Base-by-base conservation (phyloP, 2,113 vertebrate species). In the Hydrolagus affinis region DNA sequence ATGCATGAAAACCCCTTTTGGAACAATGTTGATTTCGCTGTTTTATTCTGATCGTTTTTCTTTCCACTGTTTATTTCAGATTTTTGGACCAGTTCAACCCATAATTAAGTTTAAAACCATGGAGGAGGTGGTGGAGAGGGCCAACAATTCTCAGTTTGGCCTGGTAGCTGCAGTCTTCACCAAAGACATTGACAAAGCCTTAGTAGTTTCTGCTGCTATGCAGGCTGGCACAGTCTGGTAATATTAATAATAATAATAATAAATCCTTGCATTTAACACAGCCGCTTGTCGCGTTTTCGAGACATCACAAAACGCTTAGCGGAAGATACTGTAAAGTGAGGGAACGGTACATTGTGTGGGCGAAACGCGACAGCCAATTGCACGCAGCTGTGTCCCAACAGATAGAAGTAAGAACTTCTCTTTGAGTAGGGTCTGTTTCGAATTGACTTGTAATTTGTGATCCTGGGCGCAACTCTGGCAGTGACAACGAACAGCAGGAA, bases 181-280 rank as follows among this genome's bases (percentile, higher is more conserved):
- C 87, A 98, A 89, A 4, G 95, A 99, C 91, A 96, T 99, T 90
- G 97, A 96, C 94, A 99, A 98, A 91, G 97, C 97, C 85, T 93
- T 99, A 92, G 95, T 94, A 8, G 92, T 99, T 85, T 96, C 97
- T 85, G 96, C 96, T 68, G 96, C 97, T 60, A 94, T 99, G 95
- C 97, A 98, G 90, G 97, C 97, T 59, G 98, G 98, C 87, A 99
- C 98, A 85, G 97, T 99, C 85, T 99, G 98, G 98, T 99, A 91
- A 93, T 95, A 86, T 75, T 44, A 44, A 44, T 44, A 44, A 44
- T 44, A 44, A 44, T 44, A 44, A 3, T 44, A 44, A 3, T 44
- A 44, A 44, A 44, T 44, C 44, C 44, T 44, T 44, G 44, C 44
- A 44, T 44, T 44, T 44, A 1, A 44, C 6, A 44, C 6, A 44